Percentiles rank a stretch among this genome's conserved stretches.
phyloP scores from a whole-genome alignment of 2,797 vertebrate species.

The Rhynchonycteris naso region DNA sequence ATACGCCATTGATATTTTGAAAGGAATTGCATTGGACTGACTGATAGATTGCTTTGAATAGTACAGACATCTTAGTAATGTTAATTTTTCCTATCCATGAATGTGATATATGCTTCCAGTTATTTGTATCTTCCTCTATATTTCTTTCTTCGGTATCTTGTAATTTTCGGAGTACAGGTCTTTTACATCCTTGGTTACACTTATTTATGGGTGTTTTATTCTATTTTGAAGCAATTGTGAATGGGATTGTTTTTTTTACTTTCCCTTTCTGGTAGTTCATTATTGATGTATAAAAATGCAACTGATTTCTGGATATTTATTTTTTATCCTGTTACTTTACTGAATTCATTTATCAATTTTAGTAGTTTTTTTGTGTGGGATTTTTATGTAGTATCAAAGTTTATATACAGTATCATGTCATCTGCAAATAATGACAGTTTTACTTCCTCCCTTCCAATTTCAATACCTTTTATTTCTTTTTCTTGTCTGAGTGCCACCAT shows the following conservation, averaged over 20 bases:
- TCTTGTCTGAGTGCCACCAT: not conserved
- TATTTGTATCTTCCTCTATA: not conserved
- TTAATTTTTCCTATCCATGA: not conserved
- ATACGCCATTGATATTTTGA: not conserved
- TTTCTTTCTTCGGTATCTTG: not conserved
- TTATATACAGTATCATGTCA: not conserved
- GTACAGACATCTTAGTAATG: not conserved
- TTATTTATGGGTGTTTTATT: not conserved
- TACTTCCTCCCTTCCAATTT: not conserved
- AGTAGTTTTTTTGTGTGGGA: not conserved
- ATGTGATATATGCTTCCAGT: not conserved
- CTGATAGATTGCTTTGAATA: not conserved
- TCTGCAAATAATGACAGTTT: not conserved
- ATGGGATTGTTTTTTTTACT: not conserved
- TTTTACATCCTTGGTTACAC: not conserved
- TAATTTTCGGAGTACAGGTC: not conserved
- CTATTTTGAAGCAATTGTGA: not conserved
- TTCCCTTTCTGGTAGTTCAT: not conserved
- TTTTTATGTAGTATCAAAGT: not conserved
- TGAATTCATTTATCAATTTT: not conserved
- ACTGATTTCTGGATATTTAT: not conserved
- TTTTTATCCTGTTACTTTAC: not conserved
- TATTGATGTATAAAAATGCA: not conserved
- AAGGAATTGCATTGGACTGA: not conserved
- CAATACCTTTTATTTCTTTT: not conserved